Conservation (phyloP, 2,797 vertebrate genomes). For the Gorsachius magnificus region DNA sequence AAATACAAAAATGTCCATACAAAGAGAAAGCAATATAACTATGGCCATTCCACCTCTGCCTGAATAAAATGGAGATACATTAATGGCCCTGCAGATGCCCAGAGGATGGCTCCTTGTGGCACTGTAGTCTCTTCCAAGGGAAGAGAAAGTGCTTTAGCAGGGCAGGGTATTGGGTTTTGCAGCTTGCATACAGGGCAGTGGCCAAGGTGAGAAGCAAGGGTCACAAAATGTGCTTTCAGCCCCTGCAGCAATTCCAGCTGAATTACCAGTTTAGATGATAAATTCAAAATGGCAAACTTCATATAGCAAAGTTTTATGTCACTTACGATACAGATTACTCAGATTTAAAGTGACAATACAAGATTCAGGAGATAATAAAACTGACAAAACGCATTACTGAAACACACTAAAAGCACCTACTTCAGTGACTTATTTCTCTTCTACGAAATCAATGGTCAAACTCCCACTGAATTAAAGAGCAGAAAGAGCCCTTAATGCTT, state of each 20-base stretch:
- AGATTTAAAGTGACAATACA: constrained; percentile 47
- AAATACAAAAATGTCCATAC: not conserved
- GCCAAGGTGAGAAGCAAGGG: not conserved
- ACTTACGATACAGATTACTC: not conserved
- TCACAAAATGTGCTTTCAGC: not conserved
- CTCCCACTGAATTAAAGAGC: not conserved
- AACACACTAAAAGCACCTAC: not conserved
- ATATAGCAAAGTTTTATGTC: constrained; percentile 41
- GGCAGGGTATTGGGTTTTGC: not conserved
- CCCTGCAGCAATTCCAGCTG: not conserved
- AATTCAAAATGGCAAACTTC: constrained; percentile 55
- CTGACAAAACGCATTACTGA: constrained; percentile 27
- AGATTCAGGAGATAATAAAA: constrained; percentile 28
- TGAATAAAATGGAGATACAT: not conserved
- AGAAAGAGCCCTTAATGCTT: not conserved
- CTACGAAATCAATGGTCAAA: not conserved
- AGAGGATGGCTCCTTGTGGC: not conserved
- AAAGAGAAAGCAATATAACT: not conserved
- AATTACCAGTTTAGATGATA: not conserved
- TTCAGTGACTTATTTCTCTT: not conserved
- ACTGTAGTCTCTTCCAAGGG: not conserved
- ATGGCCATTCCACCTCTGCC: not conserved
- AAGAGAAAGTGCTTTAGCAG: not conserved
- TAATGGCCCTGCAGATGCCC: not conserved
- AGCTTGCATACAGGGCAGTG: not conserved